These are phyloP conservation scores for Paramisgurnus dabryanus DNA, from an alignment of 2,113 vertebrate genomes.

Conservation along the genomic window DNA sequence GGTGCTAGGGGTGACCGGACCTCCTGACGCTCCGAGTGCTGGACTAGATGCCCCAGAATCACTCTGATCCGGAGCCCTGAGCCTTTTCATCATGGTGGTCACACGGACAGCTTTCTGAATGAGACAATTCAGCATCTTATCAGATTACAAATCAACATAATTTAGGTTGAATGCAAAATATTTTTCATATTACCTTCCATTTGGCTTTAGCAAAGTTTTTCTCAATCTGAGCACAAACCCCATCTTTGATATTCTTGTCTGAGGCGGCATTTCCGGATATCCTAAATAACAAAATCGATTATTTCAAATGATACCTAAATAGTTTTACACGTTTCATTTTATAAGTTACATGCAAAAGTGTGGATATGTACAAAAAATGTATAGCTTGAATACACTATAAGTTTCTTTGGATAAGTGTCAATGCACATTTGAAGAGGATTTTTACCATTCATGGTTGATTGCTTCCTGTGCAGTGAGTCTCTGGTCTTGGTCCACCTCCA, in stretches of 20 bases:
- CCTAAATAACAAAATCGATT: constrained; percentile 69
- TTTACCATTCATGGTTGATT: constrained; percentile 94
- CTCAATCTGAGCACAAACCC: constrained; percentile 95
- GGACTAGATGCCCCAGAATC: constrained; percentile 68
- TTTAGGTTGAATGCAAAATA: neutral
- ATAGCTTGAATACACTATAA: too few relatives aligned
- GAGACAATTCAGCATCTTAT: neutral
- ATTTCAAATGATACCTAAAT: too few relatives aligned
- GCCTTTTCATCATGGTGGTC: constrained; percentile 96
- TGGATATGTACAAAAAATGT: too few relatives aligned
- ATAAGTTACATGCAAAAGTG: too few relatives aligned
- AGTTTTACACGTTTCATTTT: too few relatives aligned
- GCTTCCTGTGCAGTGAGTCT: constrained; percentile 93
- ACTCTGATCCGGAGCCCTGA: constrained; percentile 87
- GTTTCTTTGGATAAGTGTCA: neutral
- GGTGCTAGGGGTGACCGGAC: constrained; percentile 52
- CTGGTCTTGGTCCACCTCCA: constrained; percentile 98
- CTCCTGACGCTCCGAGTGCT: constrained; percentile 64
- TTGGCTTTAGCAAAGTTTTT: constrained; percentile 98
- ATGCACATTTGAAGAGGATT: neutral
- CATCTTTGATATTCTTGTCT: constrained; percentile 98
- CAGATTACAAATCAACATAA: neutral
- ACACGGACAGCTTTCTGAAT: constrained; percentile 94
- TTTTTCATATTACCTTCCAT: constrained; percentile 86
- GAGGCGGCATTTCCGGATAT: constrained; percentile 98